Conservation (phyloP, 2,797 vertebrate species). For the Xenopus petersii region DNA sequence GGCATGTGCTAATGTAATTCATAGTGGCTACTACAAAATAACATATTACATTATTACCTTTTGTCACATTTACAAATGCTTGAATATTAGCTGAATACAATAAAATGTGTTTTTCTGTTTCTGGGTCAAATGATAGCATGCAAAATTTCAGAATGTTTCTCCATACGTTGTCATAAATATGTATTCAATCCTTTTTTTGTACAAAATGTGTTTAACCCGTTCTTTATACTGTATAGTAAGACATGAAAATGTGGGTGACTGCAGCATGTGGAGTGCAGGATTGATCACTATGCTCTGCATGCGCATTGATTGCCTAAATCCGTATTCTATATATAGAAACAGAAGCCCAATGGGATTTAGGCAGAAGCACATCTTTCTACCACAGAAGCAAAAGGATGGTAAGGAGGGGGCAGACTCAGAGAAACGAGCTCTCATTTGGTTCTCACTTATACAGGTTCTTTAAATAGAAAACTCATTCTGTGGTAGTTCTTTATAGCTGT, state of each 20-base stretch:
- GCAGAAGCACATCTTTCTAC: background rate
- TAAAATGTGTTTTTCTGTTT: too few species aligned
- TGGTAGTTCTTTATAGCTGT: background rate
- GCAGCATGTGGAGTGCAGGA: slow-evolving; percentile 8
- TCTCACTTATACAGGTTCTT: background rate
- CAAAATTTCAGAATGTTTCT: too few species aligned
- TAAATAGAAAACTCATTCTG: slow-evolving; percentile 7
- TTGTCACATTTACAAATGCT: too few species aligned
- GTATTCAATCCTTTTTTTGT: too few species aligned
- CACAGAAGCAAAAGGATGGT: background rate
- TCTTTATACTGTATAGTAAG: background rate
- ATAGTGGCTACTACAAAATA: too few species aligned
- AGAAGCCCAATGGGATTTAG: slow-evolving; percentile 12
- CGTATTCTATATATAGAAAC: slow-evolving; percentile 38
- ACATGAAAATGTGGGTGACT: background rate
- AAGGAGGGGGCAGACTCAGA: background rate
- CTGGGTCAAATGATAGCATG: too few species aligned
- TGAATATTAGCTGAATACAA: too few species aligned
- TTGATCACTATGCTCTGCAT: slow-evolving; percentile 14
- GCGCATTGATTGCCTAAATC: slow-evolving; percentile 34
- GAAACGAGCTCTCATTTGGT: background rate
- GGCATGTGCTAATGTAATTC: too few species aligned
- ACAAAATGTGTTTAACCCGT: too few species aligned
- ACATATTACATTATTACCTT: too few species aligned
- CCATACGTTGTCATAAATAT: too few species aligned